These are phyloP conservation scores for Silurus glanis DNA, from an alignment of 2,113 vertebrate genomes.

Conservation along the genomic window DNA sequence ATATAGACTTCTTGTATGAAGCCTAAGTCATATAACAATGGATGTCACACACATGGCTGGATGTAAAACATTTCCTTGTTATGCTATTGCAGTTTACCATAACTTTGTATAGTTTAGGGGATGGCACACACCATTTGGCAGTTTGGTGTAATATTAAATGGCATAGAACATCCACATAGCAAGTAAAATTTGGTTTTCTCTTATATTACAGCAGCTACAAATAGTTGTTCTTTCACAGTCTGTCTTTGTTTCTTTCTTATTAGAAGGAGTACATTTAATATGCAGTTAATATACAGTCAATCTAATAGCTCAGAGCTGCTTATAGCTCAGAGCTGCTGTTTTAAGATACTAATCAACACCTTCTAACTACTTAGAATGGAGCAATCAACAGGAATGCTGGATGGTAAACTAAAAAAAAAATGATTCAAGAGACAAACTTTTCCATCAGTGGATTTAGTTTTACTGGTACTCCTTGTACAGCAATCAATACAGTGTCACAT, in stretches of 20 bases:
- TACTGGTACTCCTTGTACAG: not conserved
- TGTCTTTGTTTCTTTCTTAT: not conserved
- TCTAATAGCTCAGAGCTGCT: not conserved
- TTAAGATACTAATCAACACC: not conserved
- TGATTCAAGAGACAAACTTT: not conserved
- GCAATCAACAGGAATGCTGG: not conserved
- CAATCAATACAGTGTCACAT: not conserved
- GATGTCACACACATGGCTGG: too few relatives aligned
- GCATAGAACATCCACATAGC: not conserved
- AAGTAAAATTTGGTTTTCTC: not conserved
- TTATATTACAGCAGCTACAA: not conserved
- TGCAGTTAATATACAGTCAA: too few relatives aligned
- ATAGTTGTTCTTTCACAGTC: not conserved
- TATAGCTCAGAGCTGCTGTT: not conserved
- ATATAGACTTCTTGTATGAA: too few relatives aligned
- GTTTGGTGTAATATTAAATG: not conserved
- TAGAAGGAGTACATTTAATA: not conserved
- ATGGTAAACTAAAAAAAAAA: too few relatives aligned
- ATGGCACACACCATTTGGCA: not conserved
- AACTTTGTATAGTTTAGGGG: not conserved
- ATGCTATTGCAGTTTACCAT: too few relatives aligned
- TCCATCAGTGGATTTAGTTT: not conserved
- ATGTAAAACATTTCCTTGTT: too few relatives aligned
- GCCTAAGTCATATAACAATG: too few relatives aligned
- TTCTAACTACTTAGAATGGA: not conserved